Evolutionary conservation across 2,888 invertebrate genomes (phyloP).

Genomic region (Yponomeuta malinellus): DNA sequence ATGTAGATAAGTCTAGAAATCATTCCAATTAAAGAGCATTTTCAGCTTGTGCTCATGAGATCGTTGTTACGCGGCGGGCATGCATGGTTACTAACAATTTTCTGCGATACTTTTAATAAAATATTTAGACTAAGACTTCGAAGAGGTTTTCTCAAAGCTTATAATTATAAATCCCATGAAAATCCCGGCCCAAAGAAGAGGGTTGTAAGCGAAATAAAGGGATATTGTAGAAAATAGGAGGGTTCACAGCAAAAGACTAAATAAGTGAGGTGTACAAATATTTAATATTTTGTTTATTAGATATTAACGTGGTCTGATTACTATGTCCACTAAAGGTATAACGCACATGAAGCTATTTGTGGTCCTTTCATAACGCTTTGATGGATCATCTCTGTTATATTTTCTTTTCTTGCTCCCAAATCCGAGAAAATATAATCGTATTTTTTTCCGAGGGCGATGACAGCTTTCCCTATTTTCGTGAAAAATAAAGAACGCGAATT

Average conservation of each 20-base stretch:
- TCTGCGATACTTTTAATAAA: too few relatives aligned
- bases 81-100: too few relatives aligned
- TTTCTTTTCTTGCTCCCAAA: conserved; percentile 22
- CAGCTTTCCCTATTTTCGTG: not conserved
- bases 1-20: too few relatives aligned
- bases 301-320: not conserved
- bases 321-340: not conserved
- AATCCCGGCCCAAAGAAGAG: too few relatives aligned
- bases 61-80: too few relatives aligned
- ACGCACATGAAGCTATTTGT: not conserved
- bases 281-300: not conserved
- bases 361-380: conserved; percentile 31
- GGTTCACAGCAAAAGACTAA: not conserved
- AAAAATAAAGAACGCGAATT: not conserved
- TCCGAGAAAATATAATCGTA: not conserved
- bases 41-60: too few relatives aligned
- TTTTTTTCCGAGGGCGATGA: not conserved
- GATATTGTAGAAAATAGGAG: too few relatives aligned
- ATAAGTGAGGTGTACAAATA: not conserved
- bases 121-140: too few relatives aligned
- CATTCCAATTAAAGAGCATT: too few relatives aligned
- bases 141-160: too few relatives aligned
- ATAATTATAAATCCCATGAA: too few relatives aligned
- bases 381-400: conserved; percentile 28
- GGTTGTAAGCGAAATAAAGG: too few relatives aligned